phyloP scores from a whole-genome alignment of 2,888 invertebrate species.

The Oscheius sp. region DNA sequence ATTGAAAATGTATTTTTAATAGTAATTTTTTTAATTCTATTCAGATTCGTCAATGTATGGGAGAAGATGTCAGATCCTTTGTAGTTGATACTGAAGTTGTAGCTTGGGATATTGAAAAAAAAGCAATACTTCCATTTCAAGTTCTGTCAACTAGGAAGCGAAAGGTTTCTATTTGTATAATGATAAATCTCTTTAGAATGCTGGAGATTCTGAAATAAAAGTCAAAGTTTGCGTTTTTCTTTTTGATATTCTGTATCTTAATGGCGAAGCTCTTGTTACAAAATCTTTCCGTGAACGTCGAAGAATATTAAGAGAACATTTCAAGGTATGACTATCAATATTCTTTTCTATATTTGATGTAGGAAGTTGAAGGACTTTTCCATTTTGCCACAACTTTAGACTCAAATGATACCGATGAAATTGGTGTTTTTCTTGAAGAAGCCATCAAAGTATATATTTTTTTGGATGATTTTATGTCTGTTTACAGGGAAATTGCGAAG shows the following conservation, averaged over 20 bases:
- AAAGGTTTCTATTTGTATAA: slow-evolving; percentile 76
- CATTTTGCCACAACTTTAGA: slow-evolving; percentile 85
- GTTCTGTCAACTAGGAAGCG: slow-evolving; percentile 91
- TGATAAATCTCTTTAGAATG: slow-evolving; percentile 74
- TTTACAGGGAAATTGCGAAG: slow-evolving; percentile 88
- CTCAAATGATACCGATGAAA: slow-evolving; percentile 86
- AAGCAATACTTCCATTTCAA: slow-evolving; percentile 94
- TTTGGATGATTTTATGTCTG: not conserved
- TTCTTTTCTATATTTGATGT: slow-evolving; percentile 35
- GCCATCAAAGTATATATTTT: slow-evolving; percentile 78
- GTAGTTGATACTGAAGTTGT: slow-evolving; percentile 96
- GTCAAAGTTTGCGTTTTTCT: slow-evolving; percentile 93
- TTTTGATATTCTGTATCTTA: slow-evolving; percentile 92
- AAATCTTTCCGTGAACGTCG: slow-evolving; percentile 82
- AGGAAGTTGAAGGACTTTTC: slow-evolving; percentile 80
- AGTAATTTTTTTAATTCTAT: not conserved
- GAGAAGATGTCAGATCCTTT: slow-evolving; percentile 77
- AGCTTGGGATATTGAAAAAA: slow-evolving; percentile 87
- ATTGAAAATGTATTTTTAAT: slow-evolving; percentile 72
- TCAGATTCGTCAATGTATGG: slow-evolving; percentile 52
- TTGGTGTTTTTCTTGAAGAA: slow-evolving; percentile 91
- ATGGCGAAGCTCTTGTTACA: slow-evolving; percentile 84
- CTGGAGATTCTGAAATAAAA: slow-evolving; percentile 80
- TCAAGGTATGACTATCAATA: slow-evolving; percentile 29
- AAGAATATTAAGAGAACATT: slow-evolving; percentile 59